Base-by-base conservation (phyloP, 2,113 vertebrate species). In the Erythrolamprus reginae region DNA sequence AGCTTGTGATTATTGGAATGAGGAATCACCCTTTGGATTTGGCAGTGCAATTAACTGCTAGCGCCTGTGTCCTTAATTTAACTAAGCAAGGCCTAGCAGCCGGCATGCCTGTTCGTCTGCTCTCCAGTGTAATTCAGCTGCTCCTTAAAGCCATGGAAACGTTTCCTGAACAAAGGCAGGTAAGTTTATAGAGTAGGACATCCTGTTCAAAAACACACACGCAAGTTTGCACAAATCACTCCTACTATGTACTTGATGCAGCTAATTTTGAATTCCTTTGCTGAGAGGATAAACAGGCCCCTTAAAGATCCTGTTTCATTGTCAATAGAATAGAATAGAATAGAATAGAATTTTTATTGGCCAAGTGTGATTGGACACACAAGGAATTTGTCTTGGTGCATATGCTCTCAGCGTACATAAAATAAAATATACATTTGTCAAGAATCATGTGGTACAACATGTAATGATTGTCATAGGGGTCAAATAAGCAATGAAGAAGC, bases 1-100 rank as follows among this genome's bases (percentile, higher is more conserved):
- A 99, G 98, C 96, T 99, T 93, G 98, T 99, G 52, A 98, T 98
- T 58, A 61, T 97, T 89, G 98, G 98, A 83, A 99, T 99, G 98
- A 98, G 96, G 92, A 98, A 98, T 93, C 98, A 98, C 84, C 98
- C 98, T 0, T 93, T 97, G 93, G 98, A 98, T 58, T 96, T 99
- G 88, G 97, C 98, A 21, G 98, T 99, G 58, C 98, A 99, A 93
- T 96, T 99, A 92, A 98, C 98, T 10, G 98, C 98, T 70, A 98
- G 98, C 26, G 98, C 98, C 10, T 99, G 98, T 10, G 96, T 97
- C 52, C 98, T 99, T 94, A 99, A 98, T 94, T 95, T 99, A 94
- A 99, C 98, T 24, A 98, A 97, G 92, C 98, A 99, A 94, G 98
- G 97, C 88, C 94, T 99, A 94, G 98, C 98, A 9, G 96, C 95